These are phyloP conservation scores for Dreissena polymorpha DNA, from an alignment of 1,140 invertebrate species.

Conservation along the genomic window DNA sequence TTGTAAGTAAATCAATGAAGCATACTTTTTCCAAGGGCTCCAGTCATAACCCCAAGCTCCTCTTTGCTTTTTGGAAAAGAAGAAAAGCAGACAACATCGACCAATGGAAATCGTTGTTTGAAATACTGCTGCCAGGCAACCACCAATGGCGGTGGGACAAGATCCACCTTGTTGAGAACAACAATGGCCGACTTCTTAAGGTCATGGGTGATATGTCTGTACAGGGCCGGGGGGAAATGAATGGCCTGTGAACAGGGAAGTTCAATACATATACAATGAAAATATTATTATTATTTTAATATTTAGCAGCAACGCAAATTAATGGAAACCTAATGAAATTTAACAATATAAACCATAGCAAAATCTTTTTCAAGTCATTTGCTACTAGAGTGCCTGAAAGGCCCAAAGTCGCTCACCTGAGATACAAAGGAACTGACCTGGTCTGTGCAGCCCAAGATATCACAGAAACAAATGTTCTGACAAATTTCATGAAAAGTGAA, in stretches of 20 bases:
- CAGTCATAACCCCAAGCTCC: slow-evolving; percentile 41
- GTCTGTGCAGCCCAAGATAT: no score
- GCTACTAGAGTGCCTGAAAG: no score
- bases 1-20: background rate
- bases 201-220: slow-evolving; percentile 87
- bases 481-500: no score
- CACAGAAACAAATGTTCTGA: no score
- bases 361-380: no score
- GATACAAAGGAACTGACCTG: no score
- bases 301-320: no score
- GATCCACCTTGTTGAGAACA: slow-evolving; percentile 95
- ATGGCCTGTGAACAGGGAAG: slow-evolving; percentile 66
- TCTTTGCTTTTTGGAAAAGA: slow-evolving; percentile 83
- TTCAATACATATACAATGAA: background rate
- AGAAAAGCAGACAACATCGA: slow-evolving; percentile 91
- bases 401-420: no score
- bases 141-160: slow-evolving; percentile 89
- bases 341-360: no score
- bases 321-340: no score
- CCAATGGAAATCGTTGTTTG: slow-evolving; percentile 85
- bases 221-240: slow-evolving; percentile 95
- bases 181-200: slow-evolving; percentile 92
- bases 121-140: slow-evolving; percentile 95
- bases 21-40: slow-evolving; percentile 48
- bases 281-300: no score